Conservation (phyloP, 2,888 invertebrate species). For the Meliscaeva auricollis region DNA sequence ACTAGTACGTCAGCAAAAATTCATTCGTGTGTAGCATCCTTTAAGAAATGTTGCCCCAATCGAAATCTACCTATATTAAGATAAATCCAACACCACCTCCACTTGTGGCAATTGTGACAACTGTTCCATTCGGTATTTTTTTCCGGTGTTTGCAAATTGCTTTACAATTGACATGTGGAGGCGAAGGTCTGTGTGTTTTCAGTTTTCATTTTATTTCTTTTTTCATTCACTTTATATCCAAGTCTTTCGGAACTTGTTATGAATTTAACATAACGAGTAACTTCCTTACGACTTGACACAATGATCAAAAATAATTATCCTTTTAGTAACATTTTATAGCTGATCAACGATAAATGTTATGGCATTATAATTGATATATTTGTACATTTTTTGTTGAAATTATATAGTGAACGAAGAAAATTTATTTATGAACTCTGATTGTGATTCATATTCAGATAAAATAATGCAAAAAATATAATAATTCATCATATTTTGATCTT, state of each 20-base stretch:
- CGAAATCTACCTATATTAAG: too few relatives aligned
- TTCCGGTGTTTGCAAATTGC: conserved; percentile 30
- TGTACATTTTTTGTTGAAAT: background rate
- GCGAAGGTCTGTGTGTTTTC: background rate
- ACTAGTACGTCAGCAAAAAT: too few relatives aligned
- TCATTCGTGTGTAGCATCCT: background rate
- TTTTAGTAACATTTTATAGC: background rate
- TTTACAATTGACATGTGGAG: conserved; percentile 28
- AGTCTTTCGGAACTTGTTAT: background rate
- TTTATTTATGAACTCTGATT: background rate
- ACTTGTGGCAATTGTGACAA: background rate
- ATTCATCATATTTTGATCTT: background rate
- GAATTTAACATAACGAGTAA: background rate
- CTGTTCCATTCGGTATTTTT: conserved; percentile 18
- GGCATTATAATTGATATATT: background rate
- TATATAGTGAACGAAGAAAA: background rate
- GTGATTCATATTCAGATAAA: background rate
- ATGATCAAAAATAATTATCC: conserved; percentile 18
- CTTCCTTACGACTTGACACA: conserved; percentile 17
- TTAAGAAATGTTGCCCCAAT: too few relatives aligned
- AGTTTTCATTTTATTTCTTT: background rate
- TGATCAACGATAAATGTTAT: background rate
- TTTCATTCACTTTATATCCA: background rate
- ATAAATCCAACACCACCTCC: too few relatives aligned
- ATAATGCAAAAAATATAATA: background rate